Conservation (phyloP, 2,888 invertebrate species). For the Rotaria macrura region DNA sequence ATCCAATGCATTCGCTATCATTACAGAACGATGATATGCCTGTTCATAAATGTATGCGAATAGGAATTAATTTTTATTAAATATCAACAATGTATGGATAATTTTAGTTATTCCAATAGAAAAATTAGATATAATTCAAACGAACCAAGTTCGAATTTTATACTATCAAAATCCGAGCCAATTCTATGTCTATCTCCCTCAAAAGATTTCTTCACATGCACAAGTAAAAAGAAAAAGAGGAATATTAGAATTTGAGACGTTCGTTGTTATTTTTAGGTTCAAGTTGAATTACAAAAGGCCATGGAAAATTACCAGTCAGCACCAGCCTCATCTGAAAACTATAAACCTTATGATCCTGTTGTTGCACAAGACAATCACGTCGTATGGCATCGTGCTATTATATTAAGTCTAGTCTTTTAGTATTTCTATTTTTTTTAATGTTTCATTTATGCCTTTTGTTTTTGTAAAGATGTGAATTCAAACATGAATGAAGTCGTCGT, state of each 20-base stretch:
- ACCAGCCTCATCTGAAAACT: neutral
- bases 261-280: neutral
- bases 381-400: neutral
- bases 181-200: neutral
- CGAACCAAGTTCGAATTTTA: neutral
- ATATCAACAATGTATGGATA: too few relatives aligned
- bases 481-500: neutral
- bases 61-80: neutral
- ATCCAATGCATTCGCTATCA: neutral
- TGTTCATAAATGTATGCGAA: neutral
- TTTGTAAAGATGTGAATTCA: neutral
- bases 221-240: neutral
- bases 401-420: neutral
- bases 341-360: neutral
- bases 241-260: too few relatives aligned
- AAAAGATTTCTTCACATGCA: neutral
- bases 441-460: neutral
- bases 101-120: neutral
- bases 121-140: neutral
- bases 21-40: neutral
- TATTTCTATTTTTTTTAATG: neutral
- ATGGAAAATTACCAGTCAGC: neutral
- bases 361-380: neutral
- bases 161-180: neutral
- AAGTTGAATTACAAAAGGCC: neutral